phyloP scores from a whole-genome alignment of 2,888 invertebrate species.

The Ornithoptera alexandrae region DNA sequence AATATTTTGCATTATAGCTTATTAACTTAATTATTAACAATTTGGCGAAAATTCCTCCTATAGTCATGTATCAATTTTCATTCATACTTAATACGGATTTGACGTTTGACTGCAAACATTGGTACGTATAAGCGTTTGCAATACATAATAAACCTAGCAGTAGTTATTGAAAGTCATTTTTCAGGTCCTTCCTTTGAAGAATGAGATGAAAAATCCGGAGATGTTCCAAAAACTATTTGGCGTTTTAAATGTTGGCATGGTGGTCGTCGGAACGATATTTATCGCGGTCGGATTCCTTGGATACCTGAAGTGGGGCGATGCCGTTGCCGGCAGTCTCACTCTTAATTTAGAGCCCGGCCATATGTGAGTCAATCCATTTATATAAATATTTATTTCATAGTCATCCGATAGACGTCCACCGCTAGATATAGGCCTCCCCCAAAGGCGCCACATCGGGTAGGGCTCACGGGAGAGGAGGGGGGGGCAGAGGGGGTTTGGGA shows the following conservation, averaged over 20 bases:
- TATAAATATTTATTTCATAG: not conserved
- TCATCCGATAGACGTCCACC: too few species aligned
- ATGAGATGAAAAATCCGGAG: conserved; percentile 90
- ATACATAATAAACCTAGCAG: too few species aligned
- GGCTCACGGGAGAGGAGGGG: too few species aligned
- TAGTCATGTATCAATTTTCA: too few species aligned
- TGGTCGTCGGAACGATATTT: conserved; percentile 88
- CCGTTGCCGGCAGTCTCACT: conserved; percentile 90
- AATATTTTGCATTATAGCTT: not conserved
- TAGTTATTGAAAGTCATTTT: not conserved
- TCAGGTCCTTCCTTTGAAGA: conserved; percentile 95
- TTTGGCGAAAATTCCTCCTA: too few species aligned
- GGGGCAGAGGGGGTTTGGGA: too few species aligned
- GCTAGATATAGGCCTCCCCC: too few species aligned
- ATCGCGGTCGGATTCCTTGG: conserved; percentile 91
- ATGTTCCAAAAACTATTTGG: conserved; percentile 90
- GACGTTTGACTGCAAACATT: not conserved
- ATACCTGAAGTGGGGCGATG: conserved; percentile 92
- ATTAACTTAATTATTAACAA: too few species aligned
- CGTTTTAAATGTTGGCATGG: conserved; percentile 94
- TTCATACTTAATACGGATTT: not conserved
- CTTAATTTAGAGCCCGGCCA: conserved; percentile 86
- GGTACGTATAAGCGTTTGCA: too few species aligned
- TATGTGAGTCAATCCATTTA: conserved; percentile 69
- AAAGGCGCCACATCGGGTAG: too few species aligned